phyloP scores from a whole-genome alignment of 2,113 vertebrate genomes.

The Prunella fulvescens region DNA sequence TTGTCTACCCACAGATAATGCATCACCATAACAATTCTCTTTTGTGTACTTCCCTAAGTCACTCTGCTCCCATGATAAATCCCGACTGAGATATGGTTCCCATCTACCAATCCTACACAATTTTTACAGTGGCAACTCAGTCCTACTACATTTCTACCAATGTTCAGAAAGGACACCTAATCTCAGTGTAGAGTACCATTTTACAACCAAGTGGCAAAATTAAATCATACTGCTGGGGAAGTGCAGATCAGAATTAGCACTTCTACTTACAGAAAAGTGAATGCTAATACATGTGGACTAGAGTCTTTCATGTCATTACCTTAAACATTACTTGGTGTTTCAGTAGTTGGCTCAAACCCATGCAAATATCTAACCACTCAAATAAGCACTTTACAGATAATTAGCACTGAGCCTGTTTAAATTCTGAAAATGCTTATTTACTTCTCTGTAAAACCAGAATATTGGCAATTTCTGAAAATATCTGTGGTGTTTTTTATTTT shows the following conservation, averaged over 20 bases:
- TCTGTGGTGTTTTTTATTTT: neutral
- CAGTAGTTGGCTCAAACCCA: neutral
- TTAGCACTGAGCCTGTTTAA: neutral
- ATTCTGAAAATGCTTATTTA: neutral
- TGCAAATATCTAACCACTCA: neutral
- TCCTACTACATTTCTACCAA: neutral
- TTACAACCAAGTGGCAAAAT: neutral
- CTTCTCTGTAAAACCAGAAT: neutral
- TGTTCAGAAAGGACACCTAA: neutral
- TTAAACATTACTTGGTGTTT: neutral
- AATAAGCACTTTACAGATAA: neutral
- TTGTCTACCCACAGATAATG: neutral
- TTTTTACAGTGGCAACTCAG: neutral
- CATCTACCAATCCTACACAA: neutral
- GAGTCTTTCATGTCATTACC: neutral
- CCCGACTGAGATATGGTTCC: neutral
- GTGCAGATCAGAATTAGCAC: neutral
- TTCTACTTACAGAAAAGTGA: neutral
- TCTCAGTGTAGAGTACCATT: neutral
- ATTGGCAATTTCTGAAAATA: neutral
- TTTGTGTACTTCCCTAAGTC: neutral
- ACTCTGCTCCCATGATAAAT: neutral
- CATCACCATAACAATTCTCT: neutral
- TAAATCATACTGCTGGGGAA: neutral
- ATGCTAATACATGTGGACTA: neutral